Evolutionary conservation across 1,140 invertebrate genomes (phyloP), one percentile per base, ranked within the genome.

Genomic region (Drosophila ohnishii): DNA sequence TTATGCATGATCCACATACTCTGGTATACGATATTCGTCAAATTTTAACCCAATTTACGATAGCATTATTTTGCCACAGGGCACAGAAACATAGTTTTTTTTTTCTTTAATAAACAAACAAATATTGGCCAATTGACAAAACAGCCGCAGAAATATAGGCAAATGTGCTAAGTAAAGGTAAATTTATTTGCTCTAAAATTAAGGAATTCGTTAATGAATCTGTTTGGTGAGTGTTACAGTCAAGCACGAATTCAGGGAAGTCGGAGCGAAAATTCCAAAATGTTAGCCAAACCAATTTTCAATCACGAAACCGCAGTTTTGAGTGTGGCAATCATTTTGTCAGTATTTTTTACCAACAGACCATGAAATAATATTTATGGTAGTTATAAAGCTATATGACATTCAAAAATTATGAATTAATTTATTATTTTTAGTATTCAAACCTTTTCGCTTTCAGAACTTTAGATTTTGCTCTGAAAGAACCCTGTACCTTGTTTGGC

Each of bases 1-100:
- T 75, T 65, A 75, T 65, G 71, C 53, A 75, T 63, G 72, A 75
- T 65, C 71, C 39, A 75, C 25, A 75, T 75, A 59, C 28, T 13
- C 40, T 39, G 13, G 16, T 11, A 28, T 55, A 69, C 32, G 64
- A 44, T 30, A 39, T 71, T 70, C 53, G 32, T 71, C 53, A 71
- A 72, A 72, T 59, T 72, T 72, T 59, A 71, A 72, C 65, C 69
- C 66, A 71, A 59, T 72, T 71, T 71, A 25, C 35, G 44, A 71
- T 16, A 56, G 19, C 40, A 69, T 56, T 58, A 28, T 70, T 35
- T 48, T 32, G 8, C 25, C n/a, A 6, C 22, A 37, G 50, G 39
- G 40, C 32, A 32, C 7, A 37, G 32, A 67, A 16, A 70, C 42
- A 47, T 13, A 30, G 28, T 42, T 40, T 40, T 40, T 40, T 42